phyloP scores from a whole-genome alignment of 1,140 invertebrate genomes.

The Drosophila arawakana region DNA sequence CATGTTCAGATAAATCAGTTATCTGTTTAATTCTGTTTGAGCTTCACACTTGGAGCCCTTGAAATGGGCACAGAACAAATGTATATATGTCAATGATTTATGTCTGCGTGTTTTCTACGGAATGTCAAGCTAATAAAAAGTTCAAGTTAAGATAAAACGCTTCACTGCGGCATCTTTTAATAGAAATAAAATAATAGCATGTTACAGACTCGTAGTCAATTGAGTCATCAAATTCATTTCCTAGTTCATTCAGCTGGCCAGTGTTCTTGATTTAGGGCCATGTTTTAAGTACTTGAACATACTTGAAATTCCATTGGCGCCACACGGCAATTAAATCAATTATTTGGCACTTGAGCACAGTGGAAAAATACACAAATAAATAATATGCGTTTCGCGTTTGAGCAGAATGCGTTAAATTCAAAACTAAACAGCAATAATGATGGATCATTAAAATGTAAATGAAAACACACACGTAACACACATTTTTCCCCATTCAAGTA shows the following conservation, averaged over 20 bases:
- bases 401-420: slow-evolving; percentile 23
- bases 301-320: slow-evolving; percentile 51
- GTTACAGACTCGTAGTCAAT: slow-evolving; percentile 11
- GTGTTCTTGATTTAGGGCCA: slow-evolving; percentile 48
- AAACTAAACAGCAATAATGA: slow-evolving; percentile 45
- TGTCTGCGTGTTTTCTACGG: neutral
- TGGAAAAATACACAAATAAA: slow-evolving; percentile 30
- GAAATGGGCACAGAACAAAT: slow-evolving; percentile 13
- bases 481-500: slow-evolving; percentile 34
- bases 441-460: slow-evolving; percentile 43
- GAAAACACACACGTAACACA: slow-evolving; percentile 47
- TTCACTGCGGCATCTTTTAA: slow-evolving; percentile 24
- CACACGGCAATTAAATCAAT: slow-evolving; percentile 48
- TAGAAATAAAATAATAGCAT: slow-evolving; percentile 14
- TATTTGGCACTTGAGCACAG: slow-evolving; percentile 45
- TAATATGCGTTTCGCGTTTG: slow-evolving; percentile 23
- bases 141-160: slow-evolving; percentile 10
- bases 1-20: slow-evolving; percentile 22
- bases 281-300: slow-evolving; percentile 34
- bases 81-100: slow-evolving; percentile 37
- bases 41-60: slow-evolving; percentile 34
- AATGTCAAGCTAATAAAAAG: slow-evolving; percentile 17
- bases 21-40: slow-evolving; percentile 21
- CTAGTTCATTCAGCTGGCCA: slow-evolving; percentile 28
- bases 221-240: slow-evolving; percentile 35